phyloP scores from a whole-genome alignment of 1,140 invertebrate genomes.

The Zaprionus nigranus region DNA sequence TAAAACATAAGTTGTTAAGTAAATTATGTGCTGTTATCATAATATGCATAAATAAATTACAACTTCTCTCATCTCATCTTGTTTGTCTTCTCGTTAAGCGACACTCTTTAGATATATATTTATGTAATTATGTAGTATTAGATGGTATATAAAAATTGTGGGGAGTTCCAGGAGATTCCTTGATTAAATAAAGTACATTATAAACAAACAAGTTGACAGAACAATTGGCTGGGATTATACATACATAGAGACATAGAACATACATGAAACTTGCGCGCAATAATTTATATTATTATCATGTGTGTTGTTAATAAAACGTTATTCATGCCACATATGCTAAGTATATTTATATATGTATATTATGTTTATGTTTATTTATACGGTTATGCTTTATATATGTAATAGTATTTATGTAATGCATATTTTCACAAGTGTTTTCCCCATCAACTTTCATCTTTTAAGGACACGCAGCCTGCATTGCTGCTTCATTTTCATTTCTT shows the following conservation, averaged over 20 bases:
- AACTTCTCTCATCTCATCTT: constrained; percentile 37
- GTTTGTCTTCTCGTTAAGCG: constrained; percentile 22
- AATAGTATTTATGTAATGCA: constrained; percentile 72
- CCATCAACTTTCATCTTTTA: constrained; percentile 34
- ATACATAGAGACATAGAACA: constrained; percentile 25
- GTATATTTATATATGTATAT: constrained; percentile 52
- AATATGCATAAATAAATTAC: constrained; percentile 61
- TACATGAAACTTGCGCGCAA: constrained; percentile 56
- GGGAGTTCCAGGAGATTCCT: constrained; percentile 44
- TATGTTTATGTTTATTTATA: constrained; percentile 21
- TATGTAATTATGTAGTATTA: constrained; percentile 29
- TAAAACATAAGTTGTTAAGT: constrained; percentile 50
- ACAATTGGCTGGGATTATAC: constrained; percentile 36
- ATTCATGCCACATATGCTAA: constrained; percentile 64
- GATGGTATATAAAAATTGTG: constrained; percentile 28
- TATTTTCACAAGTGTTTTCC: constrained; percentile 75
- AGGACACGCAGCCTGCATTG: constrained; percentile 49
- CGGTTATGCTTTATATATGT: constrained; percentile 54
- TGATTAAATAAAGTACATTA: constrained; percentile 25
- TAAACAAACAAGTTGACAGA: constrained; percentile 31
- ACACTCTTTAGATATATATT: constrained; percentile 25
- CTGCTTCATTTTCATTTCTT: constrained; percentile 32
- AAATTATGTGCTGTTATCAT: constrained; percentile 31
- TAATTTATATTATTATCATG: constrained; percentile 67
- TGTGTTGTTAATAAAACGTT: constrained; percentile 40